A percentile compares a stretch with the other conserved stretches of the same genome.
Evolutionary conservation across 2,797 vertebrate species (phyloP).

Genomic region (Cyprinodon diabolis): DNA sequence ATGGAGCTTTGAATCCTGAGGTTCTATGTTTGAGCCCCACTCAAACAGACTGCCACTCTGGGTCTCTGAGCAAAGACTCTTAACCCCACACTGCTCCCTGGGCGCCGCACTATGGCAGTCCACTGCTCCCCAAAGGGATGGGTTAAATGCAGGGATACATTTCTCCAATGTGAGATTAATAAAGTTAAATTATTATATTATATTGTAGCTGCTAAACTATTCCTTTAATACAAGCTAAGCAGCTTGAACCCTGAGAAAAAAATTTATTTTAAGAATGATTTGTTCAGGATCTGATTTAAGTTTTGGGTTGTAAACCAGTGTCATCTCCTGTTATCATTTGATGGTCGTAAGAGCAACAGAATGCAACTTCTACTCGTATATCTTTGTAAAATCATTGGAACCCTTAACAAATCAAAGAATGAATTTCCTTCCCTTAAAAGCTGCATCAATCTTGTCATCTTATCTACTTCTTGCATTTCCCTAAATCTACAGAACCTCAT

Average conservation of each 20-base stretch:
- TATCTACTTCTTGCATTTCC: background rate
- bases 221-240: background rate
- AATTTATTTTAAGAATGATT: background rate
- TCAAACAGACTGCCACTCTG: too few species aligned
- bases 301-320: background rate
- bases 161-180: too few species aligned
- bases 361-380: background rate
- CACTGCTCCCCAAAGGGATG: too few species aligned
- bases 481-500: too few species aligned
- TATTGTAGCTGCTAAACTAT: background rate
- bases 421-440: background rate
- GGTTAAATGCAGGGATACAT: too few species aligned
- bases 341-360: background rate
- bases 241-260: background rate
- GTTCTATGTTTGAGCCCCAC: too few species aligned
- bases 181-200: too few species aligned
- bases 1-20: too few species aligned
- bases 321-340: background rate
- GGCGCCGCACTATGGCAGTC: too few species aligned
- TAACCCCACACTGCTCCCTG: too few species aligned
- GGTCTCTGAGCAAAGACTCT: too few species aligned
- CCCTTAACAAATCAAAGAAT: background rate
- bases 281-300: background rate
- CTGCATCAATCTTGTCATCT: background rate
- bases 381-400: conserved; percentile 1